Percentiles rank a stretch among this genome's conserved stretches.
These are phyloP conservation scores for Donacobius atricapilla DNA, from an alignment of 2,113 vertebrate genomes.

Conservation along the genomic window DNA sequence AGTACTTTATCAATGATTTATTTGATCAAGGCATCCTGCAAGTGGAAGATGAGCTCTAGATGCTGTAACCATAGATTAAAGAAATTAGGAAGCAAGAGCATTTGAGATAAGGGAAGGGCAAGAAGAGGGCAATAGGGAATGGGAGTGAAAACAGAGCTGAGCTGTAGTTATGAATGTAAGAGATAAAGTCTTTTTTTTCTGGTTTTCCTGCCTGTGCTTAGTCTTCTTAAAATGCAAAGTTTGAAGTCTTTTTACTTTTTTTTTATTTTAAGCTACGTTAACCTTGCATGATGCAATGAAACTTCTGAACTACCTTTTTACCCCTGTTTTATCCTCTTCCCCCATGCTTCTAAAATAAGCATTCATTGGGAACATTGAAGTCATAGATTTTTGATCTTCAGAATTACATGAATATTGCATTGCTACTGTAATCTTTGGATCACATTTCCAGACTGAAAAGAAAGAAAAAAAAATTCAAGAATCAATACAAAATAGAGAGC, in stretches of 20 bases:
- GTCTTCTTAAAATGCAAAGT: background rate
- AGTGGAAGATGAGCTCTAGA: background rate
- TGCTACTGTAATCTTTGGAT: background rate
- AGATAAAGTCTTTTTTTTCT: background rate
- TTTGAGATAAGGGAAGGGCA: background rate
- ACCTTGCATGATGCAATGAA: background rate
- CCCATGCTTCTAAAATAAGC: background rate
- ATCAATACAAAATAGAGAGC: background rate
- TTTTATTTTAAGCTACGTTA: background rate
- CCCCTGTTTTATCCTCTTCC: fast-evolving
- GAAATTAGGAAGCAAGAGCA: background rate
- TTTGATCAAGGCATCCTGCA: background rate
- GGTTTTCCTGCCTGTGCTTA: background rate
- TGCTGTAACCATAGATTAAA: background rate
- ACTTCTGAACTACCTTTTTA: background rate
- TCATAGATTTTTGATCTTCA: background rate
- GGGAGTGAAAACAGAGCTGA: background rate
- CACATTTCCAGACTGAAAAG: background rate
- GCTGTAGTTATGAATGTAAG: background rate
- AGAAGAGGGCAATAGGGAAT: background rate
- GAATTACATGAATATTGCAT: background rate
- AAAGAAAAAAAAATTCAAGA: background rate
- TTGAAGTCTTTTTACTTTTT: background rate
- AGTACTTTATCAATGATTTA: background rate
- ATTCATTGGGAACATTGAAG: background rate